phyloP scores from a whole-genome alignment of 2,797 vertebrate species.

The Enteromius fasciolatus region DNA sequence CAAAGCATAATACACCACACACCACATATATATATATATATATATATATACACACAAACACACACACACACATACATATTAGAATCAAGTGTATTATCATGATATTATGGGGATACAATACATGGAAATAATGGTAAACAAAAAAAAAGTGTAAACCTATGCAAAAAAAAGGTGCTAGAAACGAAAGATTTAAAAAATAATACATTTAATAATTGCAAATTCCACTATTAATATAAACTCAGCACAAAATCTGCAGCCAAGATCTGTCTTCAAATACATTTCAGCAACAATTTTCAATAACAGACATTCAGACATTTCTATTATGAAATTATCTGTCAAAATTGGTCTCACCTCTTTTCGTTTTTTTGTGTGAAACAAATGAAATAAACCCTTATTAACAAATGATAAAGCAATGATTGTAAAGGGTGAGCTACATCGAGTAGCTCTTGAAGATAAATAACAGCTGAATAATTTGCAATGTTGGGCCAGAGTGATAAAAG shows the following conservation, averaged over 20 bases:
- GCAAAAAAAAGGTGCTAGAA: not conserved
- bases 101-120: not conserved
- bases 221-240: not conserved
- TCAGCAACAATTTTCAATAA: not conserved
- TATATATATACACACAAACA: too few relatives aligned
- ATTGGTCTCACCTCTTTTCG: not conserved
- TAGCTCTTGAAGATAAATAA: conserved; percentile 81
- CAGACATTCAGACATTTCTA: not conserved
- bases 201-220: not conserved
- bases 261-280: not conserved
- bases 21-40: not conserved
- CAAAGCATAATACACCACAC: not conserved
- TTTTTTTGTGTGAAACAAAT: conserved; percentile 4
- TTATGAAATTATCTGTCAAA: not conserved
- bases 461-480: conserved; percentile 79
- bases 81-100: not conserved
- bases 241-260: not conserved
- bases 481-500: conserved; percentile 76
- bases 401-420: conserved; percentile 15
- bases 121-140: not conserved
- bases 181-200: not conserved
- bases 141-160: too few relatives aligned
- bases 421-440: conserved; percentile 57
- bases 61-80: not conserved
- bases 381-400: conserved; percentile 10